Percentiles rank a stretch among this genome's conserved stretches.
Evolutionary conservation across 2,888 invertebrate species (phyloP).

Genomic region (Muschampia plurimacula): DNA sequence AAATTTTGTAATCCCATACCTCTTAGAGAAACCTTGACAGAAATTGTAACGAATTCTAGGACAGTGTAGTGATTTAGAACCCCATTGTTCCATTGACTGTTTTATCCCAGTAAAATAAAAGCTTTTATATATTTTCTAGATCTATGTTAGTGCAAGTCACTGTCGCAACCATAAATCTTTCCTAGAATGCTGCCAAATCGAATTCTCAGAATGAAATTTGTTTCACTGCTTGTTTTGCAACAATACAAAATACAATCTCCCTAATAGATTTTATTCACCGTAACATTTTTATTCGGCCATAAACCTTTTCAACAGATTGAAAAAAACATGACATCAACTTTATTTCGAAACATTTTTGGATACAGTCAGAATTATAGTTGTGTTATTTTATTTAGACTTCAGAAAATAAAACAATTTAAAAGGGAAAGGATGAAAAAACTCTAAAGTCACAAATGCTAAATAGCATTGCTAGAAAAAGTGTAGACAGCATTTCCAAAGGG

Average conservation of each 20-base stretch:
- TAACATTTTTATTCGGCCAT: constrained; percentile 9
- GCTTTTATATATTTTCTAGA: constrained; percentile 30
- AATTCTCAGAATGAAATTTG: constrained; percentile 38
- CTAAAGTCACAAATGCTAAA: neutral
- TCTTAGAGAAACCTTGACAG: neutral
- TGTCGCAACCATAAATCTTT: constrained; percentile 33
- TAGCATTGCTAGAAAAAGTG: neutral
- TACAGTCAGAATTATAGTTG: neutral
- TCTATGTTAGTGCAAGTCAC: constrained; percentile 37
- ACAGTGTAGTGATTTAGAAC: constrained; percentile 42
- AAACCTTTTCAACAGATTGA: constrained; percentile 8
- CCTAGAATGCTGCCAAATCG: constrained; percentile 36
- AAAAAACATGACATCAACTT: neutral
- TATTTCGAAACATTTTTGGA: neutral
- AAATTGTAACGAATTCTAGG: constrained; percentile 38
- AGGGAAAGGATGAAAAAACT: neutral
- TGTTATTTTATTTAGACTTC: neutral
- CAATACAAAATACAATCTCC: constrained; percentile 35
- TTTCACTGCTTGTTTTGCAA: constrained; percentile 35
- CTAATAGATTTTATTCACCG: constrained; percentile 30
- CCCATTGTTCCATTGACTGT: constrained; percentile 40
- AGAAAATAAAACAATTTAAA: neutral
- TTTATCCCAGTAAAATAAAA: constrained; percentile 32
- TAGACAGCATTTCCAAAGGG: neutral
- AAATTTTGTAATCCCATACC: neutral